Conservation (phyloP, 2,888 invertebrate genomes). For the Lacanobia wlatinum region DNA sequence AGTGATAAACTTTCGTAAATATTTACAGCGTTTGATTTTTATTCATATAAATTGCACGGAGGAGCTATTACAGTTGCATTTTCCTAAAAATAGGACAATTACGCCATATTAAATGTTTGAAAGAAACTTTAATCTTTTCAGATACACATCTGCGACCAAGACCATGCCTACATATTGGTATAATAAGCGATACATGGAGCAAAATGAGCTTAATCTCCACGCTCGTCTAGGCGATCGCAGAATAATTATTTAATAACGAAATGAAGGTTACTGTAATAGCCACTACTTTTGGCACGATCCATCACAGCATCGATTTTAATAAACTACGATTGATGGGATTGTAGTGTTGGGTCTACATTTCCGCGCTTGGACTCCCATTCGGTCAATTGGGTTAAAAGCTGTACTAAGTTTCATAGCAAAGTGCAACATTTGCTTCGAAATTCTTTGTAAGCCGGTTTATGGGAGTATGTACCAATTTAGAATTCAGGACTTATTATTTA, state of each 20-base stretch:
- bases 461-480: not conserved
- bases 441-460: not conserved
- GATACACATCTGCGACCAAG: slow-evolving; percentile 15
- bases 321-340: not conserved
- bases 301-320: slow-evolving; percentile 3
- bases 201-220: slow-evolving; percentile 13
- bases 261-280: not conserved
- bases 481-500: not conserved
- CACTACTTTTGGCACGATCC: slow-evolving; percentile 20
- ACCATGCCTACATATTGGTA: slow-evolving; percentile 15
- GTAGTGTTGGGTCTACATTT: not conserved
- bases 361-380: not conserved
- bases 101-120: not conserved
- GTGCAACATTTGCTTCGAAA: slow-evolving; percentile 5
- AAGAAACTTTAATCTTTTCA: slow-evolving; percentile 3
- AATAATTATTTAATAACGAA: slow-evolving; percentile 40
- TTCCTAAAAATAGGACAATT: not conserved
- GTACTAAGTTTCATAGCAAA: not conserved
- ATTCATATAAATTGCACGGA: not conserved
- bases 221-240: slow-evolving; percentile 18
- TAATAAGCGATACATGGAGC: slow-evolving; percentile 8
- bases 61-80: not conserved
- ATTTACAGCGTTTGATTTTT: not conserved
- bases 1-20: not conserved
- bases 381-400: no score